Conservation (phyloP, 2,797 vertebrate species). For the Centroberyx gerrardi region DNA sequence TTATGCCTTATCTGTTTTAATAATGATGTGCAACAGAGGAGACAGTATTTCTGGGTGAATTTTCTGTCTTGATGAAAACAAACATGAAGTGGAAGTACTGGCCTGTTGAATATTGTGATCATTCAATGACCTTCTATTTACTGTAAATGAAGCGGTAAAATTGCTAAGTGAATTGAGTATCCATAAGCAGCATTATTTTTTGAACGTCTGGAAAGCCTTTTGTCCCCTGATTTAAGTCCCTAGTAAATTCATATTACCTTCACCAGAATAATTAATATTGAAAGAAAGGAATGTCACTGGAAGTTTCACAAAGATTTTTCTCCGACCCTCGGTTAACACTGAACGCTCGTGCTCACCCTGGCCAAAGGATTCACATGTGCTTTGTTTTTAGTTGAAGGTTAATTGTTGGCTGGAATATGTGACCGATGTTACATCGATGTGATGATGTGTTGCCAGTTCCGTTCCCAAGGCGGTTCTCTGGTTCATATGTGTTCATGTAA, state of each 20-base stretch:
- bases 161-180: background rate
- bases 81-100: conserved; percentile 32
- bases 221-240: background rate
- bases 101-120: conserved; percentile 9
- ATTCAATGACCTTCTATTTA: background rate
- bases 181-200: conserved; percentile 7
- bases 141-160: conserved; percentile 4
- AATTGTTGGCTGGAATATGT: background rate
- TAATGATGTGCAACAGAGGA: conserved; percentile 40
- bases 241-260: background rate
- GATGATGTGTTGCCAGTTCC: background rate
- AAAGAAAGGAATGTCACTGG: background rate
- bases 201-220: conserved; percentile 21
- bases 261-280: background rate
- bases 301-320: background rate
- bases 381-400: too few relatives aligned
- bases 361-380: too few relatives aligned
- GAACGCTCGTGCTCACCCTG: too few relatives aligned
- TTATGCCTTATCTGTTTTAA: conserved; percentile 61
- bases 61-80: conserved; percentile 20
- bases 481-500: background rate
- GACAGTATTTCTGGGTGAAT: background rate
- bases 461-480: background rate
- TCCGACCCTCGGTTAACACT: background rate
- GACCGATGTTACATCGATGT: background rate